Conservation (phyloP, 2,888 invertebrate genomes). For the Drosophila neotestacea region DNA sequence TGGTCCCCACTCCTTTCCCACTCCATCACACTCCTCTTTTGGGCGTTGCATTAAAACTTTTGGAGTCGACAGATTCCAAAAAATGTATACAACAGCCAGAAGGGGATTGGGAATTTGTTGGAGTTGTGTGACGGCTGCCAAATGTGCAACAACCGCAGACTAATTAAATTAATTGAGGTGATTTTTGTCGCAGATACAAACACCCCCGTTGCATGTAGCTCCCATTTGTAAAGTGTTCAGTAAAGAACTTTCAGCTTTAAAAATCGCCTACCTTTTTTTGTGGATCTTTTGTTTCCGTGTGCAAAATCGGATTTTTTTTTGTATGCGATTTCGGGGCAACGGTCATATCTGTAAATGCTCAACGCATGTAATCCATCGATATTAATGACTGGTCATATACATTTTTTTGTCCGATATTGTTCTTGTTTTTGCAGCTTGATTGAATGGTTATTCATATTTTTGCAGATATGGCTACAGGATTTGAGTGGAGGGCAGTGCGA, state of each 20-base stretch:
- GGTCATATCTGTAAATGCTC: conserved; percentile 67
- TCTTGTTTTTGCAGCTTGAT: conserved; percentile 61
- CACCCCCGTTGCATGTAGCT: conserved; percentile 11
- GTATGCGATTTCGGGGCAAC: conserved; percentile 27
- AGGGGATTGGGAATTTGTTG: conserved; percentile 8
- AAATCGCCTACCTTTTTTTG: conserved; percentile 13
- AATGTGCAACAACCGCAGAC: conserved; percentile 73
- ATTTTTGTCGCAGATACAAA: conserved; percentile 71
- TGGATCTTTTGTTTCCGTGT: conserved; percentile 1
- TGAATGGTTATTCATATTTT: conserved; percentile 79
- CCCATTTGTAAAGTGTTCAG: conserved; percentile 63
- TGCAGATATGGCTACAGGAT: conserved; percentile 48
- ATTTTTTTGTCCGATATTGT: conserved; percentile 50
- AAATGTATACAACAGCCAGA: conserved; percentile 23
- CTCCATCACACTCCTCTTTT: background rate
- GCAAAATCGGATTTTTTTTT: conserved; percentile 6
- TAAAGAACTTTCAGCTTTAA: conserved; percentile 15
- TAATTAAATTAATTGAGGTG: conserved; percentile 82
- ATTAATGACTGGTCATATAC: conserved; percentile 76
- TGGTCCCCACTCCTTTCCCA: background rate
- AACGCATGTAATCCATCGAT: conserved; percentile 77
- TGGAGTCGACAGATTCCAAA: conserved; percentile 17
- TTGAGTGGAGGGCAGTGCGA: conserved; percentile 13
- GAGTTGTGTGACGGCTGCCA: conserved; percentile 16
- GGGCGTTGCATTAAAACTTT: conserved; percentile 25